phyloP scores from a whole-genome alignment of 2,797 vertebrate species.

The Mormyrus proboscirostris region DNA sequence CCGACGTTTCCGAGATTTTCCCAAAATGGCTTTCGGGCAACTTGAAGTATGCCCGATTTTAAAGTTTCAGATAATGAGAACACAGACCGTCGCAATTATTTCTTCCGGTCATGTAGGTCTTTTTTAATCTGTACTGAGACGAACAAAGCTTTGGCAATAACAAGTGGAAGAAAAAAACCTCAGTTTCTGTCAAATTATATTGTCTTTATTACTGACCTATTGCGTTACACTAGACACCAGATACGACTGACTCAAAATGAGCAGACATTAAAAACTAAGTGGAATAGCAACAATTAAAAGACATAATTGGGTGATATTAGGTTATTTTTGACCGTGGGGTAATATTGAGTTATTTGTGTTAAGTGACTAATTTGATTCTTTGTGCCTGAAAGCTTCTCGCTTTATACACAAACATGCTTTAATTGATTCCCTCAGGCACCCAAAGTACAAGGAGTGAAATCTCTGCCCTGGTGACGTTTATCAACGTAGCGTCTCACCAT shows the following conservation, averaged over 20 bases:
- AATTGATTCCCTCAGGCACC: constrained; percentile 14
- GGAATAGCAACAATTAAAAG: constrained; percentile 17
- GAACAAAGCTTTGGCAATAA: background rate
- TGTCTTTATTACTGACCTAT: background rate
- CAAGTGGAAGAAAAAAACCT: background rate
- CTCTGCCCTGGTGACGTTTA: background rate
- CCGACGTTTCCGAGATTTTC: background rate
- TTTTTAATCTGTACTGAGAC: constrained; percentile 6
- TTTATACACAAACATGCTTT: constrained; percentile 17
- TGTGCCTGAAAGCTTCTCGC: constrained; percentile 18
- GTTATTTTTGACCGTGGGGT: background rate
- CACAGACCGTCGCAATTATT: background rate
- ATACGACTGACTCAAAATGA: background rate
- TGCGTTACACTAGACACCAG: background rate
- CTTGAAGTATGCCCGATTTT: background rate
- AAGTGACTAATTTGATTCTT: constrained; percentile 25
- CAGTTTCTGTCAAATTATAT: background rate
- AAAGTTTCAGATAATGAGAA: background rate
- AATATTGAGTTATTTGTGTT: constrained; percentile 22
- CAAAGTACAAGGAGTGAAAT: constrained; percentile 7
- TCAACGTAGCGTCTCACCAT: background rate
- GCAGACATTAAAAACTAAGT: constrained; percentile 15
- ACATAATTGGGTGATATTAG: background rate
- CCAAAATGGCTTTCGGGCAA: background rate
- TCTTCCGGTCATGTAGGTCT: constrained; percentile 2